Conservation (phyloP, 2,888 invertebrate genomes). For the Pecten maximus region DNA sequence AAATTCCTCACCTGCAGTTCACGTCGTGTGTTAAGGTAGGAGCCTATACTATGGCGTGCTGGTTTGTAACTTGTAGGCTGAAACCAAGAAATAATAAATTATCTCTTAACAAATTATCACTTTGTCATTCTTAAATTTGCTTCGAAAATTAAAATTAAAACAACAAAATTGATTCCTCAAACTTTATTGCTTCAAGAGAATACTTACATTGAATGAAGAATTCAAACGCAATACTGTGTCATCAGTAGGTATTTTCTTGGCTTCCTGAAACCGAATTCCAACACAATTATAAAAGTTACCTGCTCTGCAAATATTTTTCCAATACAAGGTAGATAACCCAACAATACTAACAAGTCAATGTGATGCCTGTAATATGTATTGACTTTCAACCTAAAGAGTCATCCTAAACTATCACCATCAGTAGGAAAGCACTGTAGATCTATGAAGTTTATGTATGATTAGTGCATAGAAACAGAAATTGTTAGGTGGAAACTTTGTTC, state of each 20-base stretch:
- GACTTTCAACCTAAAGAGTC: too few species aligned
- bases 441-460: too few species aligned
- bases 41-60: constrained; percentile 44
- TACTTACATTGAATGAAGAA: constrained; percentile 69
- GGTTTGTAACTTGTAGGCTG: constrained; percentile 65
- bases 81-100: neutral
- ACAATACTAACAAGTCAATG: too few species aligned
- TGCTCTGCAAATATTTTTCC: neutral
- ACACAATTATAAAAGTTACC: neutral
- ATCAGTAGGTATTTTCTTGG: constrained; percentile 88
- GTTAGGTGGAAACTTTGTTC: too few species aligned
- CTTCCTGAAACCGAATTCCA: constrained; percentile 85
- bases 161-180: neutral
- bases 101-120: neutral
- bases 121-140: neutral
- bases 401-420: too few species aligned
- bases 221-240: constrained; percentile 52
- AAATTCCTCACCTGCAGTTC: constrained; percentile 52
- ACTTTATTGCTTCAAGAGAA: neutral
- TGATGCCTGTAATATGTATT: too few species aligned
- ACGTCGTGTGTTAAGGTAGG: constrained; percentile 46
- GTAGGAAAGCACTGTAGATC: too few species aligned
- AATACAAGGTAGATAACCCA: neutral
- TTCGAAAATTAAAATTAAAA: neutral
- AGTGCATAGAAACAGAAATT: too few species aligned